Percentiles rank a stretch among this genome's conserved stretches.
phyloP scores from a whole-genome alignment of 2,113 vertebrate species.

The Cheirogaleus medius region DNA sequence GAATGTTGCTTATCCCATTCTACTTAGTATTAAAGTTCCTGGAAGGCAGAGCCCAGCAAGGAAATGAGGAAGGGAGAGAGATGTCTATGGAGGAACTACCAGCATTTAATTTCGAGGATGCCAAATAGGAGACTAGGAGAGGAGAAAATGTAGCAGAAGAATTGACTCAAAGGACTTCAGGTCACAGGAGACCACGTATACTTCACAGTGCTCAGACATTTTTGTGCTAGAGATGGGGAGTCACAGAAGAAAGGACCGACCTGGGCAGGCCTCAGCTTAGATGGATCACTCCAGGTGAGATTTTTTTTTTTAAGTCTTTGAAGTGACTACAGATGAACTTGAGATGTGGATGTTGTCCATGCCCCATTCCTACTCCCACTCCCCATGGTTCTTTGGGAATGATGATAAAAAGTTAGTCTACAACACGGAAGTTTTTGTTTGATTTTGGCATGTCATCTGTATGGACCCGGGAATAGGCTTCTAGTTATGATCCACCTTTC shows the following conservation, averaged over 20 bases:
- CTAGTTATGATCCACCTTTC: neutral
- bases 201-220: neutral
- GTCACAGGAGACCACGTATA: neutral
- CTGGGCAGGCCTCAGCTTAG: neutral
- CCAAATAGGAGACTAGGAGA: neutral
- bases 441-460: neutral
- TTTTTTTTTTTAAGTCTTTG: neutral
- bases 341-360: neutral
- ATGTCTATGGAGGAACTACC: neutral
- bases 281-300: neutral
- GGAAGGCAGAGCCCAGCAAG: neutral
- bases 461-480: neutral
- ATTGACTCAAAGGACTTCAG: neutral
- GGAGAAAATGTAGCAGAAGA: neutral
- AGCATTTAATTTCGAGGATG: neutral
- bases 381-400: neutral
- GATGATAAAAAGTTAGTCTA: neutral
- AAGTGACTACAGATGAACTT: neutral
- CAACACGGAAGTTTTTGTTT: neutral
- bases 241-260: neutral
- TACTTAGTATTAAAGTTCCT: neutral
- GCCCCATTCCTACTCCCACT: neutral
- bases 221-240: neutral
- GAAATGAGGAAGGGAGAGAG: neutral
- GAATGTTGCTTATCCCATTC: neutral